Percentiles rank a stretch among this genome's conserved stretches.
These are phyloP conservation scores for Leptopilina clavipes DNA, from an alignment of 1,140 invertebrate genomes.

Conservation along the genomic window DNA sequence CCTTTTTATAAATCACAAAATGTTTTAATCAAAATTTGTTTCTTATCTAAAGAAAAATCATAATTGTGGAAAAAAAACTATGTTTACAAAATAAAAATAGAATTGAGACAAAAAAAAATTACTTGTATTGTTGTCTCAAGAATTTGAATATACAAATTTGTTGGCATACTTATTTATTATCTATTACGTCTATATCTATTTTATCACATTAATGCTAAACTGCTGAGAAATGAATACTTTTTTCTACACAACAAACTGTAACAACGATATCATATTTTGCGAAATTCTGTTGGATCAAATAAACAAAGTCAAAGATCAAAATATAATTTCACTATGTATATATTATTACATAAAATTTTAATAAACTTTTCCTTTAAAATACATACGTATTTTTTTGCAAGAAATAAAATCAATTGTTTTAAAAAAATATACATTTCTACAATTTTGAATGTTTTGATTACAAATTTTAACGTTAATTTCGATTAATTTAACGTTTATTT, in stretches of 20 bases:
- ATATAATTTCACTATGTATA: not conserved
- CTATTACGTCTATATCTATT: slow-evolving; percentile 18
- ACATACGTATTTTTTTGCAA: no score
- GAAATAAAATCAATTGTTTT: no score
- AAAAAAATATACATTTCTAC: no score
- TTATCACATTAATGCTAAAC: not conserved
- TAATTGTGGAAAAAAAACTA: not conserved
- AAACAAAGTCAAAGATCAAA: slow-evolving; percentile 12
- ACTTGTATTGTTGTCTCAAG: not conserved
- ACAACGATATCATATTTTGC: slow-evolving; percentile 3
- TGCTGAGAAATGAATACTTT: not conserved
- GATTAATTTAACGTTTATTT: no score
- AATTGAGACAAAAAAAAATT: not conserved
- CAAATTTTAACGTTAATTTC: no score
- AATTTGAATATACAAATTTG: not conserved
- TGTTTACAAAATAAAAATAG: not conserved
- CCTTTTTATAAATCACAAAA: no score
- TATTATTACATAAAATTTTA: no score
- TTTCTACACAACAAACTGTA: not conserved
- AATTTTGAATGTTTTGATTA: no score
- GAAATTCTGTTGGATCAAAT: slow-evolving; percentile 6
- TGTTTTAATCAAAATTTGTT: not conserved
- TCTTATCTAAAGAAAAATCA: not conserved
- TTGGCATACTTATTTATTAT: not conserved
- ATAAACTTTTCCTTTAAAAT: no score